Conservation (phyloP, 30 jellyfish, hydroid and myxozoan genomes). For the Chrysaora quinquecirrha region DNA sequence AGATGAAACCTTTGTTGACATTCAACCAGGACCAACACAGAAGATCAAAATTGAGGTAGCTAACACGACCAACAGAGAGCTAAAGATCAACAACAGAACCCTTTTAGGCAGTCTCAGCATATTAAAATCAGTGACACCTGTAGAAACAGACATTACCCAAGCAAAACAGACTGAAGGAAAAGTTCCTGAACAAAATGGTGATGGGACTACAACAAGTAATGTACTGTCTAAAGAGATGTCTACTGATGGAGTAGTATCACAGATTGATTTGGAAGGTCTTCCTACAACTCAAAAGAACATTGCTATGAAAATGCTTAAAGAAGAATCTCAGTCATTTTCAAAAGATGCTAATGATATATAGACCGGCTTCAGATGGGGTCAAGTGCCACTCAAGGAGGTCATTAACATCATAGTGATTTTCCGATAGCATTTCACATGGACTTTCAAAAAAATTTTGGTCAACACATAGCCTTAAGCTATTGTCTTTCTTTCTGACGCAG, state of each 20-base stretch:
- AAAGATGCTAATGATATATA: background rate
- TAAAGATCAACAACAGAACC: background rate
- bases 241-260: background rate
- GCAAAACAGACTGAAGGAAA: background rate
- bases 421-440: too few species aligned
- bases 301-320: background rate
- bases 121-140: background rate
- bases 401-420: too few species aligned
- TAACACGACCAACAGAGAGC: background rate
- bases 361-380: too few species aligned
- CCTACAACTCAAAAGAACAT: background rate
- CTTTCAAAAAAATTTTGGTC: too few species aligned
- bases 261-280: background rate
- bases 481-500: conserved; percentile 42
- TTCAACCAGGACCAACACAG: background rate
- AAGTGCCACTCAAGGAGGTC: too few species aligned
- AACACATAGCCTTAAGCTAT: conserved; percentile 41
- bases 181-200: background rate
- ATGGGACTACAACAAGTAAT: background rate
- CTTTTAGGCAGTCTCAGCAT: background rate
- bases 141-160: background rate
- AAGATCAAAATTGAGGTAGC: background rate
- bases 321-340: background rate
- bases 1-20: background rate
- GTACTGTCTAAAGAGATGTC: background rate